Conservation (phyloP, 92 coral and sea anemone genomes). For the Montipora capitata region DNA sequence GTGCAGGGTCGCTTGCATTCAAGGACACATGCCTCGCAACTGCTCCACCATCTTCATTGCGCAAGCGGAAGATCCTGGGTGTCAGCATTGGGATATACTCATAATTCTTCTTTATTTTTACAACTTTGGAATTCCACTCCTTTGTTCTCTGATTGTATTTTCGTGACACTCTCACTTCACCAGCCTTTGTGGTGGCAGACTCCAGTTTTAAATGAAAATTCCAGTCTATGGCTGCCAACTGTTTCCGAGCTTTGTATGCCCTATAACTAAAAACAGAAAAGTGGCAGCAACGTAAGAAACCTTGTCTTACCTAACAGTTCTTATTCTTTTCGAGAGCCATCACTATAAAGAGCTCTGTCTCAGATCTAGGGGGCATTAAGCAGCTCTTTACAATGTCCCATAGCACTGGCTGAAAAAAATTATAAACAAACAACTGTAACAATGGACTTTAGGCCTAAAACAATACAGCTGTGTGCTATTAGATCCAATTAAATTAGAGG, state of each 20-base stretch:
- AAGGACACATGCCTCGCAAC: conserved; percentile 16
- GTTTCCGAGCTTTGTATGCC: conserved; percentile 72
- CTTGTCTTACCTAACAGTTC: too few species aligned
- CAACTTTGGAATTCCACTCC: conserved; percentile 59
- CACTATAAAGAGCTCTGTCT: too few species aligned
- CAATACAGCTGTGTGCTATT: too few species aligned
- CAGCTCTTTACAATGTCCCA: too few species aligned
- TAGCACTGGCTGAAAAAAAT: too few species aligned
- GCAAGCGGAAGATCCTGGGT: conserved; percentile 25
- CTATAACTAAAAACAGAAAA: conserved; percentile 34
- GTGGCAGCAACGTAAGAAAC: too few species aligned
- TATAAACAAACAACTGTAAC: too few species aligned
- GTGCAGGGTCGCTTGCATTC: conserved; percentile 26
- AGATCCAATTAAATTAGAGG: too few species aligned
- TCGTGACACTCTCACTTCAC: conserved; percentile 31
- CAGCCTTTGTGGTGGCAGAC: conserved; percentile 10
- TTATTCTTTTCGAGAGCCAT: too few species aligned
- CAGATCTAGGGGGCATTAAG: too few species aligned
- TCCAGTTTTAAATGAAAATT: conserved; percentile 51
- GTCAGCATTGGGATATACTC: conserved; percentile 47
- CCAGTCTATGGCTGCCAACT: conserved; percentile 73
- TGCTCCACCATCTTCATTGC: conserved; percentile 8
- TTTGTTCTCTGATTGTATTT: conserved; percentile 72
- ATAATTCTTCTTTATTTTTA: conserved; percentile 51
- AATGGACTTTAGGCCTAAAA: too few species aligned